Percentiles rank a stretch among this genome's conserved stretches.
phyloP scores from a whole-genome alignment of 2,888 invertebrate genomes.

The Anaspis maculata region DNA sequence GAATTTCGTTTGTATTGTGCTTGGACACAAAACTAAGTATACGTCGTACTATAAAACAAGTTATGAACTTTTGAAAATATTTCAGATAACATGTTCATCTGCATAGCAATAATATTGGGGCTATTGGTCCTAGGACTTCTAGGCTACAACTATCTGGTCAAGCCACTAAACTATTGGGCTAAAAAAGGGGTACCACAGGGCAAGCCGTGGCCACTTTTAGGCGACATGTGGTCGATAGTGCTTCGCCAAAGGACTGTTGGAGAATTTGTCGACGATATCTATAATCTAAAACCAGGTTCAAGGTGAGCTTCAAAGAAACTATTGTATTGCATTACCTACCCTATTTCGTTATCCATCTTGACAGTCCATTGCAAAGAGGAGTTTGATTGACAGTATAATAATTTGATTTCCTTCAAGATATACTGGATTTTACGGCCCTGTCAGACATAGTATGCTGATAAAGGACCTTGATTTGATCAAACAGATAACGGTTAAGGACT shows the following conservation, averaged over 20 bases:
- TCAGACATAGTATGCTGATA: too few relatives aligned
- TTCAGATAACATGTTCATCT: too few relatives aligned
- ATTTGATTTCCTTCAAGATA: too few relatives aligned
- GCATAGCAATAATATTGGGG: too few relatives aligned
- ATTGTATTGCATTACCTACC: conserved; percentile 34
- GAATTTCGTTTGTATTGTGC: too few relatives aligned
- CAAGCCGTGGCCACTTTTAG: conserved; percentile 15
- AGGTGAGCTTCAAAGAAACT: conserved; percentile 25
- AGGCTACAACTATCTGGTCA: conserved; percentile 13
- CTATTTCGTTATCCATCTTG: too few relatives aligned
- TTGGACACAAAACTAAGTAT: too few relatives aligned
- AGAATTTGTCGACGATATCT: conserved; percentile 14
- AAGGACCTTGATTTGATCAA: conserved; percentile 52
- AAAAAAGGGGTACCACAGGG: conserved; percentile 20
- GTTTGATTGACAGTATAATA: too few relatives aligned
- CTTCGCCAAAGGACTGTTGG: conserved; percentile 10
- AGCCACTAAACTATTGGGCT: conserved; percentile 20
- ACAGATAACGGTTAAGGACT: conserved; percentile 49
- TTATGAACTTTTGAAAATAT: too few relatives aligned
- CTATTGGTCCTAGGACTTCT: conserved; percentile 1
- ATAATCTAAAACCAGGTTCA: conserved; percentile 15
- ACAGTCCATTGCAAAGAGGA: too few relatives aligned
- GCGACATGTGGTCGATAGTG: conserved; percentile 16
- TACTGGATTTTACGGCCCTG: too few relatives aligned
- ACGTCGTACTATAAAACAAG: too few relatives aligned